phyloP scores from a whole-genome alignment of 2,888 invertebrate species.

The Chaitophorus viminalis region DNA sequence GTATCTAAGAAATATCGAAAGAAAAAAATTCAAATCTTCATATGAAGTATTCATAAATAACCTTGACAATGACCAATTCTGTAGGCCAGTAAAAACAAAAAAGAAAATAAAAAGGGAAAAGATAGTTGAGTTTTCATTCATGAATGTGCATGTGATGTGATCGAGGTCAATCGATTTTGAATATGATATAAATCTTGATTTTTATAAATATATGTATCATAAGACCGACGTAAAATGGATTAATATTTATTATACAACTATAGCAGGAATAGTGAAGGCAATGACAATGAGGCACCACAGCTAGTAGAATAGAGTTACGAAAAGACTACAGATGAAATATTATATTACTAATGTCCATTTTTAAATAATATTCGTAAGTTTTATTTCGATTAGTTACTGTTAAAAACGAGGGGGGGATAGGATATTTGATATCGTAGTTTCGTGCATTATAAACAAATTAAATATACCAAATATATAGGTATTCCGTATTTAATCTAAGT shows the following conservation, averaged over 20 bases:
- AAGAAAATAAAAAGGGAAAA: slow-evolving; percentile 22
- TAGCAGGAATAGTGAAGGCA: background rate
- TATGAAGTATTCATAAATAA: slow-evolving; percentile 21
- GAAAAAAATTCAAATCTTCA: slow-evolving; percentile 44
- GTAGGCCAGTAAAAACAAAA: slow-evolving; percentile 38
- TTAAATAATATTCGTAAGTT: too few species aligned
- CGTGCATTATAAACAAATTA: too few species aligned
- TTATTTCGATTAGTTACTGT: too few species aligned
- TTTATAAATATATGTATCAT: background rate
- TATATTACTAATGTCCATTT: too few species aligned
- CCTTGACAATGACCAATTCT: slow-evolving; percentile 61
- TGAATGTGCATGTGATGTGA: slow-evolving; percentile 46
- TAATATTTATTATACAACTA: too few species aligned
- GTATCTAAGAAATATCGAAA: background rate
- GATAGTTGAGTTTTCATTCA: slow-evolving; percentile 48
- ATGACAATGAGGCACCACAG: background rate
- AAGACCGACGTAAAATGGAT: background rate
- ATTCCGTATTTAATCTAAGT: too few species aligned
- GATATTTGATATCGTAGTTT: too few species aligned
- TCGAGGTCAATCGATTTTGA: slow-evolving; percentile 57
- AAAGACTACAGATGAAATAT: too few species aligned
- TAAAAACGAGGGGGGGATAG: too few species aligned
- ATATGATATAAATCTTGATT: slow-evolving; percentile 22
- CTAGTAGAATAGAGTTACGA: too few species aligned
- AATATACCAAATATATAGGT: too few species aligned